Base-by-base conservation (phyloP, 1,140 invertebrate species). In the Magallana gigas region DNA sequence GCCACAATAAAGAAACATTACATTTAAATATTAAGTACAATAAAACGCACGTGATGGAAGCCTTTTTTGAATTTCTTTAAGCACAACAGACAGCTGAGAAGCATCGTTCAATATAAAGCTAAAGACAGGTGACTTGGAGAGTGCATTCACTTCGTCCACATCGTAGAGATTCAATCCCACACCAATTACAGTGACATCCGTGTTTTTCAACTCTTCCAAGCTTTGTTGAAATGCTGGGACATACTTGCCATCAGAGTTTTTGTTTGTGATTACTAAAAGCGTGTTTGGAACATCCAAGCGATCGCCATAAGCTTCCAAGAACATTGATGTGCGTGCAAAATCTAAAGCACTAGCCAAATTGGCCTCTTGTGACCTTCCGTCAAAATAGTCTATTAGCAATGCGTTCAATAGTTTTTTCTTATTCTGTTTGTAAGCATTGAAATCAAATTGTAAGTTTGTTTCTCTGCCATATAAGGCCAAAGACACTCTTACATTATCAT, bases 201-300 rank as follows among this genome's bases (percentile, higher is more conserved):
- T 91, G 8, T 90, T 57, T 11, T 91, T 85, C 8, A 90, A 68
- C 14, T 91, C 90, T 3, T 23, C 23, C n/a, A 82, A 18, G 0
- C 83, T 60, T 14, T 87, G 18, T 29, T 48, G 62, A 8, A 89
- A 68, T 23, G 59, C 83, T 18, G 86, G 48, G 16, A 71, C 57
- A 82, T 62, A 87, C 7, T 87, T 59, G 11, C 89, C 85, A 84
- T 91, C 91, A 3, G 90, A 89, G 59, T 91, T 92, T 0, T 91
- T 87, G 87, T 94, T 93, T 0, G 94, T 94, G 14, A 94, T 90
- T 5, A 94, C 87, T 58, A 94, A 86, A 36, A 93, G 90, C 12
- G 90, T 91, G 83, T 94, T 92, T n/a, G 93, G 92, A 14, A 91
- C 93, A 81, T 91, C 89, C 9, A 86, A 87, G 85, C 94, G 87